phyloP scores from a whole-genome alignment of 1,140 invertebrate species.

The Euura lappo region DNA sequence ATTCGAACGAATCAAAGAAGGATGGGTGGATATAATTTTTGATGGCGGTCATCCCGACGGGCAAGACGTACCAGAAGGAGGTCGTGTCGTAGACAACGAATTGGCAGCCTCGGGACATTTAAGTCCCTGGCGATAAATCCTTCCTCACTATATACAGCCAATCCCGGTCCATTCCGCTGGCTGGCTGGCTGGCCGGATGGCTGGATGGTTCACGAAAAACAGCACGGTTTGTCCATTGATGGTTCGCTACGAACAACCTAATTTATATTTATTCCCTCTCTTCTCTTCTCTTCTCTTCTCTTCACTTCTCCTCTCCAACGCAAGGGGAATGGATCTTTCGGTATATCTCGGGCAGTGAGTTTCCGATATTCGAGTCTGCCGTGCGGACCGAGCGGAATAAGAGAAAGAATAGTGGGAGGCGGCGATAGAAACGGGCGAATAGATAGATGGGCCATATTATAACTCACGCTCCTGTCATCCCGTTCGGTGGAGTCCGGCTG shows the following conservation, averaged over 20 bases:
- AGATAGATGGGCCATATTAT: conserved; percentile 62
- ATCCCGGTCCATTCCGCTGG: not conserved
- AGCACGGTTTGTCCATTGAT: conserved; percentile 4
- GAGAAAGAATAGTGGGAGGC: conserved; percentile 14
- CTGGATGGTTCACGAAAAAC: not conserved
- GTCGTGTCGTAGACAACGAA: conserved; percentile 6
- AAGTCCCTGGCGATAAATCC: not conserved
- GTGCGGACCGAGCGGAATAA: conserved; percentile 30
- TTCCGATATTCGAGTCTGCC: conserved; percentile 14
- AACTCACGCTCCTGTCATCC: conserved; percentile 60
- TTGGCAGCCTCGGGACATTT: conserved; percentile 6
- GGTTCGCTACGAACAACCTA: conserved; percentile 20
- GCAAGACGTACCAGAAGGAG: not conserved
- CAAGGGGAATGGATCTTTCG: conserved; percentile 21
- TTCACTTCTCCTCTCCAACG: conserved; percentile 10
- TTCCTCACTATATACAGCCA: not conserved
- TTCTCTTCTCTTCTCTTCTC: conserved; percentile 10
- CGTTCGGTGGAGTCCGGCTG: conserved; percentile 59
- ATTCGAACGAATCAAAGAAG: no score
- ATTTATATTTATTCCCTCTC: conserved; percentile 44
- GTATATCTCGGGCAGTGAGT: not conserved
- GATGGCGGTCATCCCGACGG: not conserved
- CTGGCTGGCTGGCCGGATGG: no score
- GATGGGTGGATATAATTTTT: not conserved
- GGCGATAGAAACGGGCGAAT: conserved; percentile 52